phyloP scores from a whole-genome alignment of 92 coral and sea anemone genomes.

The Galaxea fascicularis region DNA sequence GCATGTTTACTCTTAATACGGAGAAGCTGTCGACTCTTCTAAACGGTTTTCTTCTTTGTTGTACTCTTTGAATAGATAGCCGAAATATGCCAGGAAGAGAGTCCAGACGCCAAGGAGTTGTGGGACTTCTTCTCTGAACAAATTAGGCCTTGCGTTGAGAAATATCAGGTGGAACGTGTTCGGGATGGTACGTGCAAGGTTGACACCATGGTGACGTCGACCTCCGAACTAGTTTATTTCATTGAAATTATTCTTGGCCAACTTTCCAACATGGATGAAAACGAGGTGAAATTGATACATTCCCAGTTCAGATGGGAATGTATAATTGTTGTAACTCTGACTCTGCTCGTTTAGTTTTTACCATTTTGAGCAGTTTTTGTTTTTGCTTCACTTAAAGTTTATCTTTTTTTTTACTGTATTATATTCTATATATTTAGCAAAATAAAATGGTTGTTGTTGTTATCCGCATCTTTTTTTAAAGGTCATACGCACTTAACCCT shows the following conservation, averaged over 20 bases:
- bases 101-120: slow-evolving; percentile 6
- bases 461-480: slow-evolving; percentile 6
- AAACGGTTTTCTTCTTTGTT: not conserved
- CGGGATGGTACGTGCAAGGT: not conserved
- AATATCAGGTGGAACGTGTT: slow-evolving; percentile 2
- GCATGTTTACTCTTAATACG: slow-evolving; percentile 33
- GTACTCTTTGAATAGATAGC: slow-evolving; percentile 5
- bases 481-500: slow-evolving; percentile 4
- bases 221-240: slow-evolving; percentile 10
- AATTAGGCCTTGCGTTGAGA: slow-evolving; percentile 10
- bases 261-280: not conserved
- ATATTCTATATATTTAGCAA: not conserved
- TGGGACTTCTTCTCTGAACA: slow-evolving; percentile 17
- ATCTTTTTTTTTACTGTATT: not conserved
- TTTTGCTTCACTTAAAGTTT: not conserved
- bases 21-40: slow-evolving; percentile 26
- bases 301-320: slow-evolving; percentile 8
- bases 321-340: slow-evolving; percentile 1
- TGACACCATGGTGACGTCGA: not conserved
- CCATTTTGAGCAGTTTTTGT: not conserved
- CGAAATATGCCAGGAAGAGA: not conserved
- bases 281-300: slow-evolving; percentile 18
- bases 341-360: not conserved
- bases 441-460: not conserved
- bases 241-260: slow-evolving; percentile 7